A percentile compares a stretch with the other conserved stretches of the same genome.
Conservation (phyloP, 2,113 vertebrate species). For the Oryzias curvinotus region DNA sequence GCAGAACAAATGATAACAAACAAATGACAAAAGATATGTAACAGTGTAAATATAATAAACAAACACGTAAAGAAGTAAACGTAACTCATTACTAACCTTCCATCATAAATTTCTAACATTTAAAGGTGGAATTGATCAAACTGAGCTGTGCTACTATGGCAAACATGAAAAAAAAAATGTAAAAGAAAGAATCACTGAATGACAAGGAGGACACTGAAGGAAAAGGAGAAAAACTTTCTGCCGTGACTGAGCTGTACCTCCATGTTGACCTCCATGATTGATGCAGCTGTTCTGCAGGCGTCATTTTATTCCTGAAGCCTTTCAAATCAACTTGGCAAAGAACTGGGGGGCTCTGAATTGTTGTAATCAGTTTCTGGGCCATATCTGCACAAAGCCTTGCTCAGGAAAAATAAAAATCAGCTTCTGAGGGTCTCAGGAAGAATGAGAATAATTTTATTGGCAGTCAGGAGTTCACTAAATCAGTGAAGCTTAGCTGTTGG, state of each 20-base stretch:
- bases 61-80: too few species aligned
- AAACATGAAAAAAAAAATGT: not conserved
- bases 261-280: conserved; percentile 30
- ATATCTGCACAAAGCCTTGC: conserved; percentile 24
- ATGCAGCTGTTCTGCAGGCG: conserved; percentile 3
- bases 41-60: too few species aligned
- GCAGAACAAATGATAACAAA: too few species aligned
- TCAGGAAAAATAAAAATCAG: conserved; percentile 33
- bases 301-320: conserved; percentile 11
- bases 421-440: conserved; percentile 2
- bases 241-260: conserved; percentile 12
- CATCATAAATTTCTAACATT: too few species aligned
- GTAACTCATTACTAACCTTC: too few species aligned
- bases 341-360: conserved; percentile 34
- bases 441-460: conserved; percentile 27
- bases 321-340: conserved; percentile 37
- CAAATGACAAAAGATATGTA: too few species aligned
- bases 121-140: too few species aligned
- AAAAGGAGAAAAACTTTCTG: conserved; percentile 13
- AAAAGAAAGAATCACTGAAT: not conserved
- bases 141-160: too few species aligned
- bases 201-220: conserved; percentile 7
- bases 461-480: conserved; percentile 1
- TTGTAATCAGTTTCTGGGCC: conserved; percentile 40
- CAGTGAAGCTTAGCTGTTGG: conserved; percentile 8